These are phyloP conservation scores for Hypanus sabinus DNA, from an alignment of 2,113 vertebrate species.

Conservation along the genomic window DNA sequence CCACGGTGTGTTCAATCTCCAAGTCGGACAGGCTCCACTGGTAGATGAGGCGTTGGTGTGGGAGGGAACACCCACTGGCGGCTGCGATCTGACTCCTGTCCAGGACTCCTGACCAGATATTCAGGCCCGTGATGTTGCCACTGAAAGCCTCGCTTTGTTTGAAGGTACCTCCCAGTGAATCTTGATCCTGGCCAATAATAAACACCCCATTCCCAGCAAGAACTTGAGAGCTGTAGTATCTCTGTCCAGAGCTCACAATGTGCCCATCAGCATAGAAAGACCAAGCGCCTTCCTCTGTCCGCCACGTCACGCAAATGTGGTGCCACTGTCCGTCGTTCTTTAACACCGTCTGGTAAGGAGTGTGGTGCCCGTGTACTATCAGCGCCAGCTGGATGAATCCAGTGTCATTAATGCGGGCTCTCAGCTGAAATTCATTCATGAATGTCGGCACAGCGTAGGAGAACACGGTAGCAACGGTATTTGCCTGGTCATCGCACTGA, in stretches of 20 bases:
- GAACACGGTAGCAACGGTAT: constrained; percentile 65
- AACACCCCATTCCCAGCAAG: constrained; percentile 65
- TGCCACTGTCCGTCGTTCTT: constrained; percentile 70
- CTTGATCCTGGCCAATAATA: constrained; percentile 83
- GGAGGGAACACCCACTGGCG: constrained; percentile 54
- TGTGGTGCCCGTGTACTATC: constrained; percentile 72
- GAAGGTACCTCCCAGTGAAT: constrained; percentile 78
- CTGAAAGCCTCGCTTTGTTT: constrained; percentile 70
- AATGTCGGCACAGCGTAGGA: constrained; percentile 66
- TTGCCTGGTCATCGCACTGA: constrained; percentile 64
- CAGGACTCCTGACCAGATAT: constrained; percentile 64
- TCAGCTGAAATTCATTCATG: constrained; percentile 77
- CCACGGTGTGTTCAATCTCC: constrained; percentile 53
- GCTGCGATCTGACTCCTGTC: constrained; percentile 52
- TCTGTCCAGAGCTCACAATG: constrained; percentile 51
- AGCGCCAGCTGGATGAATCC: constrained; percentile 64
- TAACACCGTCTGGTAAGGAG: constrained; percentile 66
- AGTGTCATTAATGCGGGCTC: constrained; percentile 56
- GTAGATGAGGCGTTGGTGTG: constrained; percentile 54
- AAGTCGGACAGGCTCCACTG: constrained; percentile 55
- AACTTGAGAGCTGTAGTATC: constrained; percentile 49
- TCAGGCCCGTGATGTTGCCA: constrained; percentile 75
- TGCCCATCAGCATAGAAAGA: constrained; percentile 65
- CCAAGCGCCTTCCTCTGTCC: constrained; percentile 55
- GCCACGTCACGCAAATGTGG: constrained; percentile 76